Conservation (phyloP, 2,888 invertebrate species). For the Scaptomyza parva region DNA sequence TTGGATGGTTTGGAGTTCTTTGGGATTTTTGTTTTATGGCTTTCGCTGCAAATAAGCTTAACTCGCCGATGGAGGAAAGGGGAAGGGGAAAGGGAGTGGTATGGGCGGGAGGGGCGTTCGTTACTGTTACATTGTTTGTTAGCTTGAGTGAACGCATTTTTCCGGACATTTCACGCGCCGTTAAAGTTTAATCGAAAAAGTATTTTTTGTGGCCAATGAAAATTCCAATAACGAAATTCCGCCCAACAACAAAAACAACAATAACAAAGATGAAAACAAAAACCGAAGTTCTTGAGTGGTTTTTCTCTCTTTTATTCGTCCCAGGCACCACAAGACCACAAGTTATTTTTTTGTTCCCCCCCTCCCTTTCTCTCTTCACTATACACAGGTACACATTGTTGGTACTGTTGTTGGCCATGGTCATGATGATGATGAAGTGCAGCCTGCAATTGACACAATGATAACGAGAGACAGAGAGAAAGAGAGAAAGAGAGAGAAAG, state of each 20-base stretch:
- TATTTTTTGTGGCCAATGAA: constrained; percentile 76
- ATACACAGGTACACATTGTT: no score
- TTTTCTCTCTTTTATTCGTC: constrained; percentile 44
- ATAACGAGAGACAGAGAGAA: not conserved
- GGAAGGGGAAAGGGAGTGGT: no score
- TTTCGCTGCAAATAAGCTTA: not conserved
- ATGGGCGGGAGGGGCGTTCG: not conserved
- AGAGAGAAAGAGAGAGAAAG: no score
- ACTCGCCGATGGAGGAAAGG: no score
- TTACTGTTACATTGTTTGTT: constrained; percentile 10
- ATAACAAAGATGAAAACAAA: constrained; percentile 27
- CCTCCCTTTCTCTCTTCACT: no score
- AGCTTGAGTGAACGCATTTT: constrained; percentile 16
- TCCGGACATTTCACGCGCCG: constrained; percentile 70
- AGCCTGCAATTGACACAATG: constrained; percentile 56
- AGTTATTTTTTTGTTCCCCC: constrained; percentile 12
- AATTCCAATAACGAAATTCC: constrained; percentile 74
- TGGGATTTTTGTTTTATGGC: constrained; percentile 3
- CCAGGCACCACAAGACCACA: constrained; percentile 12
- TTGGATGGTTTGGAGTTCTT: constrained; percentile 20
- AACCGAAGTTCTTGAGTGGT: constrained; percentile 45
- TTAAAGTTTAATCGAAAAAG: constrained; percentile 79
- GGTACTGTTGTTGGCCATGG: not conserved
- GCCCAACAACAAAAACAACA: no score
- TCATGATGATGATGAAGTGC: constrained; percentile 31